Percentiles rank a stretch among this genome's conserved stretches.
Evolutionary conservation across 2,113 vertebrate species (phyloP).

Genomic region (Pholis gunnellus): DNA sequence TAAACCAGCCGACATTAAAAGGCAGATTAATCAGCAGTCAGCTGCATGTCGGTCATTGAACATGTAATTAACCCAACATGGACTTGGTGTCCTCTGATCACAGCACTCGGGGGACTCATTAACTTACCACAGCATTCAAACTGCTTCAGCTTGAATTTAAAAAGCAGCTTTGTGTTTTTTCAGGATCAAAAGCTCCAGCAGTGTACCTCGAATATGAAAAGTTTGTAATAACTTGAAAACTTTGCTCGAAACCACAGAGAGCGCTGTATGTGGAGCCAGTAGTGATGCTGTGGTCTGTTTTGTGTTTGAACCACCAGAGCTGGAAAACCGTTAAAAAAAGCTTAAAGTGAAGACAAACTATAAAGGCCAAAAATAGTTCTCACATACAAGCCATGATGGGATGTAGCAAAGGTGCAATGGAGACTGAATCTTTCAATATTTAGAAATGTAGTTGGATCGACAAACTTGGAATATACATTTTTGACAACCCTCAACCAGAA

Average conservation of each 20-base stretch:
- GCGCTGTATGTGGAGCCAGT: background rate
- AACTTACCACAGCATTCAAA: slow-evolving; percentile 29
- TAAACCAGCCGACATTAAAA: slow-evolving; percentile 5
- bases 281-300: background rate
- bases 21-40: slow-evolving; percentile 15
- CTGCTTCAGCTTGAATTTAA: slow-evolving; percentile 27
- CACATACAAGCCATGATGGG: background rate
- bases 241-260: background rate
- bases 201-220: slow-evolving; percentile 24
- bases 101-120: slow-evolving; percentile 41
- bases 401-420: background rate
- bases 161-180: slow-evolving; percentile 7
- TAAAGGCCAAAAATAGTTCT: background rate
- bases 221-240: background rate
- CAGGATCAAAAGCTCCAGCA: slow-evolving; percentile 40
- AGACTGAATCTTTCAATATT: background rate
- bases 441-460: background rate
- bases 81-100: slow-evolving; percentile 46
- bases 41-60: slow-evolving; percentile 32
- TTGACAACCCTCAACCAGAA: too few species aligned
- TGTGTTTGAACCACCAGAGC: slow-evolving; percentile 21
- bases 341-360: background rate
- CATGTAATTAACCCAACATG: slow-evolving; percentile 50
- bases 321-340: background rate
- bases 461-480: background rate